Percentiles rank a stretch among this genome's conserved stretches.
Evolutionary conservation across 2,797 vertebrate genomes (phyloP).

Genomic region (Phalanger gymnotis): DNA sequence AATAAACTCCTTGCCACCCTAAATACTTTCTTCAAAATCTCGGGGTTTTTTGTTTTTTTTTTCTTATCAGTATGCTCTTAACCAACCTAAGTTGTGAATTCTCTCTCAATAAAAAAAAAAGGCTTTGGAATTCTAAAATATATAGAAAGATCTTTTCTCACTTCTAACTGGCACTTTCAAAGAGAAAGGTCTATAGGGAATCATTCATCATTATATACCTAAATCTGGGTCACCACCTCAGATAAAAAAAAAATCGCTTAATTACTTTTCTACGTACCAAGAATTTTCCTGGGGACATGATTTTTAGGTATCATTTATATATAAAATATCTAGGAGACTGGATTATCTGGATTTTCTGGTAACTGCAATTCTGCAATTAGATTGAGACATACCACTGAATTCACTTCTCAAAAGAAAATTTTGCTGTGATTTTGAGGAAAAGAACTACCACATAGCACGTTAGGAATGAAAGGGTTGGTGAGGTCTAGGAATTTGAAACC

Average conservation of each 20-base stretch:
- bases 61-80: background rate
- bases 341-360: background rate
- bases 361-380: background rate
- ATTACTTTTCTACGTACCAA: constrained; percentile 42
- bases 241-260: constrained; percentile 27
- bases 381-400: background rate
- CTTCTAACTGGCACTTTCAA: background rate
- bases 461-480: background rate
- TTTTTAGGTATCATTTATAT: background rate
- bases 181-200: constrained; percentile 22
- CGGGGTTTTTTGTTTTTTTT: background rate
- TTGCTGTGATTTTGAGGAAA: background rate
- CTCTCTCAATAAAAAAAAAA: background rate
- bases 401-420: background rate
- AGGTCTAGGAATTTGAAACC: background rate
- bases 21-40: background rate
- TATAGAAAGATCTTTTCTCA: background rate
- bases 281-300: background rate
- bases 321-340: background rate
- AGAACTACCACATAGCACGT: background rate
- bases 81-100: background rate
- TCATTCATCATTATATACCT: background rate
- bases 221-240: constrained; percentile 47
- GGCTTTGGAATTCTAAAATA: background rate
- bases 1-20: background rate